These are phyloP conservation scores for Alethe diademata DNA, from an alignment of 2,113 vertebrate species.

Conservation along the genomic window DNA sequence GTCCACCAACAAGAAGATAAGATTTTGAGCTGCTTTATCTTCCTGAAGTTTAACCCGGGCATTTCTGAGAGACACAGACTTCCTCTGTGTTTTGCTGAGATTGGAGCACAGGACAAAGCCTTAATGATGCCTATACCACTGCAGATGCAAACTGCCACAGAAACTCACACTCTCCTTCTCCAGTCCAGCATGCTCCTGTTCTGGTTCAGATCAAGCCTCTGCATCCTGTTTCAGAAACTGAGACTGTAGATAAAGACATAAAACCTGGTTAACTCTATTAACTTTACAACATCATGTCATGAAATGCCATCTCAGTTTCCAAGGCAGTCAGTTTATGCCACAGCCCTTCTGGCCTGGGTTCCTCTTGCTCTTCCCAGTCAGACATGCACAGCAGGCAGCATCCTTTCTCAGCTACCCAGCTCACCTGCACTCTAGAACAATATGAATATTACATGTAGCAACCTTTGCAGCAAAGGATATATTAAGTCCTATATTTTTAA, in stretches of 20 bases:
- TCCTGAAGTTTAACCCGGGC: not conserved
- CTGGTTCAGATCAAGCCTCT: not conserved
- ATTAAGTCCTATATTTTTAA: constrained; percentile 47
- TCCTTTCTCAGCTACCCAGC: not conserved
- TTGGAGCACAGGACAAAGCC: not conserved
- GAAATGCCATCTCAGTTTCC: not conserved
- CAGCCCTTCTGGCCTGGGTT: not conserved
- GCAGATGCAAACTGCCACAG: not conserved
- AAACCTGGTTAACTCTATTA: constrained; percentile 9
- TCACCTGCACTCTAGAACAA: not conserved
- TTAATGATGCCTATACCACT: not conserved
- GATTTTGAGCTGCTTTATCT: not conserved
- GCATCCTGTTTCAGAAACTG: not conserved
- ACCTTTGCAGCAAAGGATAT: constrained; percentile 7
- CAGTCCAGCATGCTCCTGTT: not conserved
- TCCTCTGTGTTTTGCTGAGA: not conserved
- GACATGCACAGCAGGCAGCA: not conserved
- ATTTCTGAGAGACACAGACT: not conserved
- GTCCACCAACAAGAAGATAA: not conserved
- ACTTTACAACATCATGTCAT: not conserved
- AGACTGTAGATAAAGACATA: not conserved
- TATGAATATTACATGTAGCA: constrained; percentile 35
- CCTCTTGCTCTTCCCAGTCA: not conserved
- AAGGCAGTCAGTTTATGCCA: not conserved
- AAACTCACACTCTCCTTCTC: not conserved